phyloP scores from a whole-genome alignment of 2,113 vertebrate genomes.

The Bombycilla garrulus region DNA sequence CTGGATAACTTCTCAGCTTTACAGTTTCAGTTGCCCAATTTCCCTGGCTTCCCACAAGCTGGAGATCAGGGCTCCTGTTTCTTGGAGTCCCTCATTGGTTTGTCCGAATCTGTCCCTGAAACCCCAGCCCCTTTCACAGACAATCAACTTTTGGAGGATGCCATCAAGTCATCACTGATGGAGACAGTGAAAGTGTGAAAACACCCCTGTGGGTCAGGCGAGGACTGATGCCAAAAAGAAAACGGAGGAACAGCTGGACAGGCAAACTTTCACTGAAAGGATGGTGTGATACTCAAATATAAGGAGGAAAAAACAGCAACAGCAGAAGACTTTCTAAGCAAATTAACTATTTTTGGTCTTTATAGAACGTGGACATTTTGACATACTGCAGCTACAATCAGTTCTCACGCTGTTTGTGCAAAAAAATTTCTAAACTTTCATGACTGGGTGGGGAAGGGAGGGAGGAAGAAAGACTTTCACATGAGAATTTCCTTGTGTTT shows the following conservation, averaged over 20 bases:
- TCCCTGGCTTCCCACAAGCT: constrained; percentile 77
- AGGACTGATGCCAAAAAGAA: not conserved
- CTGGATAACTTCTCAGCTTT: constrained; percentile 81
- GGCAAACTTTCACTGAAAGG: not conserved
- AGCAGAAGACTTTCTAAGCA: constrained; percentile 20
- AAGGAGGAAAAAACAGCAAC: not conserved
- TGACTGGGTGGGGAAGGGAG: not conserved
- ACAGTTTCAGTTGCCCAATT: constrained; percentile 85
- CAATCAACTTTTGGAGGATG: constrained; percentile 92
- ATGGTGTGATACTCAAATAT: not conserved
- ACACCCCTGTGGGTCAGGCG: fast-evolving
- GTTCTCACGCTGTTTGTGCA: constrained; percentile 63
- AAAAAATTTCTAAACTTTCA: constrained; percentile 59
- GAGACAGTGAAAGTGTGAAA: constrained; percentile 88
- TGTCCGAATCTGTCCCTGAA: constrained; percentile 87
- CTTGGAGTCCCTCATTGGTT: constrained; percentile 90
- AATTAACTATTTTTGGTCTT: constrained; percentile 61
- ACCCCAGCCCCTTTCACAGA: constrained; percentile 85
- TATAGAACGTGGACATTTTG: constrained; percentile 46
- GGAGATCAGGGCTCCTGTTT: constrained; percentile 86
- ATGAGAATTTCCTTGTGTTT: constrained; percentile 53
- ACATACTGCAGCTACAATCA: constrained; percentile 67
- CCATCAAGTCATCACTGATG: constrained; percentile 86
- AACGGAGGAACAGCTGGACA: not conserved
- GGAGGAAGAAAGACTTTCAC: constrained; percentile 29